phyloP scores from a whole-genome alignment of 1,140 invertebrate species.

The Theocolax elegans region DNA sequence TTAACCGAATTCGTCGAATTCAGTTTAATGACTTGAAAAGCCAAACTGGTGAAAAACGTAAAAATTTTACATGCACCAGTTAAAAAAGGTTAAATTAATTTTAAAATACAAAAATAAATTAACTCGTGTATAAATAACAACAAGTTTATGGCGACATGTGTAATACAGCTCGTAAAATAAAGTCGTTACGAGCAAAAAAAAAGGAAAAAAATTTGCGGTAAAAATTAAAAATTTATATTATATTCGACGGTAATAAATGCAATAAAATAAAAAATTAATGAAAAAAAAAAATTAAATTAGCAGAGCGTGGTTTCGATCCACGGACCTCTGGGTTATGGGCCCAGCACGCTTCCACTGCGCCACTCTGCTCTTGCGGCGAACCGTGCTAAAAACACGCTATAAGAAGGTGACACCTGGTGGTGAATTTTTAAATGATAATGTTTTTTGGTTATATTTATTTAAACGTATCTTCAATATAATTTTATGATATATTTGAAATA shows the following conservation, averaged over 20 bases:
- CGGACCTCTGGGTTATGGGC: conserved; percentile 98
- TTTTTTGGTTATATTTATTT: too few species aligned
- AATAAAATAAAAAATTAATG: conserved; percentile 7
- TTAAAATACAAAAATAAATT: too few species aligned
- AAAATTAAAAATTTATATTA: not conserved
- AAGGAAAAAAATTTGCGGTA: not conserved
- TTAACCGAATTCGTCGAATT: conserved; percentile 9
- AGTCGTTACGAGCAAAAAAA: too few species aligned
- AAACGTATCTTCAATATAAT: too few species aligned
- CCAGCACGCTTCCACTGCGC: conserved; percentile 98
- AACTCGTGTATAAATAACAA: not conserved
- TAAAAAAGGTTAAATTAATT: conserved; percentile 61
- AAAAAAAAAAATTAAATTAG: conserved; percentile 65
- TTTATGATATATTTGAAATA: too few species aligned
- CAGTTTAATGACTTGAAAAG: not conserved
- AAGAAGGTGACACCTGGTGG: too few species aligned
- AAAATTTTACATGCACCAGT: not conserved
- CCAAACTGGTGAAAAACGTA: not conserved
- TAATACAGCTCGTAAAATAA: too few species aligned
- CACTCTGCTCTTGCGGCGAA: conserved; percentile 79
- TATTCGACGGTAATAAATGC: not conserved
- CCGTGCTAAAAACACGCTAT: not conserved
- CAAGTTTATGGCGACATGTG: too few species aligned
- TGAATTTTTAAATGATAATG: too few species aligned
- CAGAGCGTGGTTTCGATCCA: conserved; percentile 95